A percentile compares a stretch with the other conserved stretches of the same genome.
These are phyloP conservation scores for Virgularia gustaviana DNA, from an alignment of 92 coral and sea anemone species.

Conservation along the genomic window DNA sequence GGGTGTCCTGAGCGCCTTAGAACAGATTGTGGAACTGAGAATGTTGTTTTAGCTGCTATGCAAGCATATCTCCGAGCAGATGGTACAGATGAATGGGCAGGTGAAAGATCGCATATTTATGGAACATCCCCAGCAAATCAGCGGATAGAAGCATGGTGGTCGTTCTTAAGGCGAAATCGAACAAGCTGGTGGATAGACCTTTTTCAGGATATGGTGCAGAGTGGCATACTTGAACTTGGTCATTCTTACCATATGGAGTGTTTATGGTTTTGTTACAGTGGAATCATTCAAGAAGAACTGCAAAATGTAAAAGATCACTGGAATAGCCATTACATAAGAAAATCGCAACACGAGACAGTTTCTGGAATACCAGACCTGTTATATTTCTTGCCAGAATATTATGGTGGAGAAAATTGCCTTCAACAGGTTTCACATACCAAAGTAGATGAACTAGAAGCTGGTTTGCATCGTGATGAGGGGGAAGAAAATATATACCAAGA, in stretches of 20 bases:
- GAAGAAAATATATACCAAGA: too few species aligned
- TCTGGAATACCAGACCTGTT: constrained; percentile 46
- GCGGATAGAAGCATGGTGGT: constrained; percentile 55
- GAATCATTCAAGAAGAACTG: constrained; percentile 49
- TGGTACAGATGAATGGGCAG: constrained; percentile 49
- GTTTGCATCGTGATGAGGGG: too few species aligned
- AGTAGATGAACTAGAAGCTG: too few species aligned
- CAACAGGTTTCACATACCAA: too few species aligned
- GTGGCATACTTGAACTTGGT: constrained; percentile 35
- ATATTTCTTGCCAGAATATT: constrained; percentile 48
- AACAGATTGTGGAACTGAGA: constrained; percentile 57
- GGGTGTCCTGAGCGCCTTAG: constrained; percentile 53
- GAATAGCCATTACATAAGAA: constrained; percentile 53
- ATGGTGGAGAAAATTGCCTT: too few species aligned
- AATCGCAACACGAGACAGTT: constrained; percentile 43
- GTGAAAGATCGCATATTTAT: constrained; percentile 45
- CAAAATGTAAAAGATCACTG: constrained; percentile 51
- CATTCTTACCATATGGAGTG: constrained; percentile 45
- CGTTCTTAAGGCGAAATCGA: constrained; percentile 39
- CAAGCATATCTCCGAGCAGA: constrained; percentile 56
- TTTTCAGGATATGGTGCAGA: constrained; percentile 48
- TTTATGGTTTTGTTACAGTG: constrained; percentile 55
- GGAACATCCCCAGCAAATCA: constrained; percentile 51
- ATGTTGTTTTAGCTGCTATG: constrained; percentile 52
- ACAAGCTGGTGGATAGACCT: too few species aligned